Conservation (phyloP, 2,113 vertebrate genomes). For the Todiramphus saurophagus region DNA sequence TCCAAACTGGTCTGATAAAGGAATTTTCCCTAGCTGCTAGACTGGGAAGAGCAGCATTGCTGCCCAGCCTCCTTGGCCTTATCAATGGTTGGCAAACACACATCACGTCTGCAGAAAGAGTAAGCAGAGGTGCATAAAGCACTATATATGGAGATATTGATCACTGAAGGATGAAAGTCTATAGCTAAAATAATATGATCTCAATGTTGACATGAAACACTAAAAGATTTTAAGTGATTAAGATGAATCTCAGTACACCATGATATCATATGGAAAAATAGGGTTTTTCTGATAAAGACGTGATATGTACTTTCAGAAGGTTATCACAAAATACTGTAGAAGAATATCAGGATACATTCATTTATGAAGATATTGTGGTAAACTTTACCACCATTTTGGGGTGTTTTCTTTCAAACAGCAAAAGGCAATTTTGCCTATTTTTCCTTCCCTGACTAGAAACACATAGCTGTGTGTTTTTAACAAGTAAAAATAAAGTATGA, state of each 20-base stretch:
- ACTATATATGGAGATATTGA: neutral
- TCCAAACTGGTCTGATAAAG: accelerated
- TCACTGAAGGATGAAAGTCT: neutral
- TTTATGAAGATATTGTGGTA: neutral
- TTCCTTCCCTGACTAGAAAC: neutral
- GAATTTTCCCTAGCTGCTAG: neutral
- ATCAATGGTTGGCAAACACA: neutral
- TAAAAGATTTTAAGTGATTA: neutral
- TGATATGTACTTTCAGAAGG: neutral
- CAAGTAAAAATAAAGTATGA: neutral
- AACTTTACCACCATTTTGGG: neutral
- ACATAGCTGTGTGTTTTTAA: neutral
- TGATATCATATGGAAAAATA: neutral
- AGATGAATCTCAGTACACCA: neutral
- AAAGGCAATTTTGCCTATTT: neutral
- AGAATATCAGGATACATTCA: neutral
- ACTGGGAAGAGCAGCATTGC: neutral
- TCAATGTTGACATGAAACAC: neutral
- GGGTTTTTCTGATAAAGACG: accelerated
- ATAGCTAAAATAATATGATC: neutral
- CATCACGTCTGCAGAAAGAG: neutral
- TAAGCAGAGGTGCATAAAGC: neutral
- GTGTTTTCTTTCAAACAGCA: neutral
- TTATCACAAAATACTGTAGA: neutral
- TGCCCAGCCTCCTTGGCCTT: neutral